phyloP scores from a whole-genome alignment of 2,888 invertebrate species.

The Mimachlamys varia region DNA sequence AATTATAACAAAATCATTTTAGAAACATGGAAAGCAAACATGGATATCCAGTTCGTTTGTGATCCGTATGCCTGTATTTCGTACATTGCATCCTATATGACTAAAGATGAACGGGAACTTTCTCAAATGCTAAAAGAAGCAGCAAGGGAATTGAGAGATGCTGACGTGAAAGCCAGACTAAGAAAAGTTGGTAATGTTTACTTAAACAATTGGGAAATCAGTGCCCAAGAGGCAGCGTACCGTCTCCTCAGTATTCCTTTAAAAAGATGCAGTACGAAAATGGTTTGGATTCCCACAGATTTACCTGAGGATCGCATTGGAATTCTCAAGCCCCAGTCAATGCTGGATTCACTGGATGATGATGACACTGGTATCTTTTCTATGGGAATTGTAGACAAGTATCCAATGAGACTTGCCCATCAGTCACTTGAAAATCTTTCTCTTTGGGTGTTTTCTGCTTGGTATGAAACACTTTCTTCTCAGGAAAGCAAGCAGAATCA shows the following conservation, averaged over 20 bases:
- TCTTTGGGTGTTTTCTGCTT: background rate
- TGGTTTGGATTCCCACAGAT: slow-evolving; percentile 9
- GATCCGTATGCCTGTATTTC: background rate
- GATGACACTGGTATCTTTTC: background rate
- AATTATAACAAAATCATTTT: background rate
- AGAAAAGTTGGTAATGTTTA: slow-evolving; percentile 21
- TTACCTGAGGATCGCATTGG: background rate
- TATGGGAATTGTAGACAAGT: background rate
- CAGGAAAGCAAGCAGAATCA: background rate
- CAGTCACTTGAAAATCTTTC: background rate
- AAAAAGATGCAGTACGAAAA: slow-evolving; percentile 26
- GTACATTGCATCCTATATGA: background rate
- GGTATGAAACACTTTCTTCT: background rate
- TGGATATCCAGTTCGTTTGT: background rate
- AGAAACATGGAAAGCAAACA: background rate
- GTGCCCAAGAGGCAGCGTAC: slow-evolving; percentile 41
- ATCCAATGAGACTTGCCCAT: background rate
- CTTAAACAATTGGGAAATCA: slow-evolving; percentile 34
- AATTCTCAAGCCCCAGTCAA: background rate
- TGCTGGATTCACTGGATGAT: slow-evolving; percentile 18
- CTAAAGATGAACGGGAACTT: background rate
- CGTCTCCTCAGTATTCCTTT: slow-evolving; percentile 36
- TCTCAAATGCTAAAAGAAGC: background rate
- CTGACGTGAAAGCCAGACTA: slow-evolving; percentile 31
- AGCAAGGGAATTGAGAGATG: slow-evolving; percentile 32